A percentile compares a stretch with the other conserved stretches of the same genome.
These are phyloP conservation scores for Parus major DNA, from an alignment of 2,113 vertebrate genomes.

Conservation along the genomic window DNA sequence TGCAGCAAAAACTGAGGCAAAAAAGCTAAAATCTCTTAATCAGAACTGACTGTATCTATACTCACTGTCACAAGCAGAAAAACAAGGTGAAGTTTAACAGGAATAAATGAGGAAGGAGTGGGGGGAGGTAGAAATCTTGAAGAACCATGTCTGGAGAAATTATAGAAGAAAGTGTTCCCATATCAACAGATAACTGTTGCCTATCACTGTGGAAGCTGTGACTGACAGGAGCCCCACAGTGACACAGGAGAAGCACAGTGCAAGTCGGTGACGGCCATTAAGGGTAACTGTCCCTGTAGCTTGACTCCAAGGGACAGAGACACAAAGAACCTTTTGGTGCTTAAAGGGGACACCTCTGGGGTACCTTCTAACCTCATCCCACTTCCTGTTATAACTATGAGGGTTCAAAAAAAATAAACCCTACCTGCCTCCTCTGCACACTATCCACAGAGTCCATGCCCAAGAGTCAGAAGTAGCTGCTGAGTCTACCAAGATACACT, in stretches of 20 bases:
- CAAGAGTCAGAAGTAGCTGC: not conserved
- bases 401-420: not conserved
- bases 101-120: not conserved
- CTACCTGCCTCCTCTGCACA: not conserved
- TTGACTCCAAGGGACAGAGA: not conserved
- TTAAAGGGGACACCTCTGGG: accelerated
- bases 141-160: not conserved
- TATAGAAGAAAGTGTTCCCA: not conserved
- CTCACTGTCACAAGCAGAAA: not conserved
- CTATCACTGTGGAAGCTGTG: not conserved
- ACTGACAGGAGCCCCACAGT: not conserved
- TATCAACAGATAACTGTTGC: not conserved
- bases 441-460: too few species aligned
- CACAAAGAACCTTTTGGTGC: not conserved
- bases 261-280: accelerated
- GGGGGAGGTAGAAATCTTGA: not conserved
- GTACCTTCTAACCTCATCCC: not conserved
- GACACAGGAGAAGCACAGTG: not conserved
- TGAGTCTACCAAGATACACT: not conserved
- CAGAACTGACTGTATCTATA: not conserved
- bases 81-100: not conserved
- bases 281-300: not conserved
- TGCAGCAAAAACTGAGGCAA: not conserved
- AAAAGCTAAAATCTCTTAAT: not conserved
- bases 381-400: not conserved